Evolutionary conservation across 1,140 invertebrate species (phyloP), one percentile per base, ranked within the genome.

Genomic region (Vanessa atalanta): DNA sequence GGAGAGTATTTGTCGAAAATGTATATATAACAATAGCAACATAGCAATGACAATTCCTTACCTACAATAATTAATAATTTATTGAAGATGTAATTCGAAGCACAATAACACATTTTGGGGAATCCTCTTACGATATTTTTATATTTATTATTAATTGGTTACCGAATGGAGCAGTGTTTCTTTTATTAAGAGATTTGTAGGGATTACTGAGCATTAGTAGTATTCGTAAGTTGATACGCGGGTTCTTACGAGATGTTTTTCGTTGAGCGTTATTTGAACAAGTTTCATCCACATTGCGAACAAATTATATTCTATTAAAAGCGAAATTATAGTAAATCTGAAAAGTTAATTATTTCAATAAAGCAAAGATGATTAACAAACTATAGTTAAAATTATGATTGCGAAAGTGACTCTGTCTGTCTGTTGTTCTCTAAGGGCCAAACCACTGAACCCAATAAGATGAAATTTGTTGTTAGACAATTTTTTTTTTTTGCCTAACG

Each of bases 171-270:
- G 26, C 48, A 55, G 16, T 68, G 50, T 68, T 68, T 47, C 53
- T 47, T 68, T 57, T 68, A 47, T 47, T 57, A 68, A 47, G 37
- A 55, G 53, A 60, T 55, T 67, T 50, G 37, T n/a, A 11, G 37
- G 66, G 66, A 68, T 68, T 68, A 68, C 51, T 60, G 5, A 16
- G 66, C 20, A 55, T 57, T 68, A 68, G 57, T 15, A 68, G 66
- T 55, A 51, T 68, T 68, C 47, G 66, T 68, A 68, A 37, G 16
- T 68, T 26, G 23, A 57, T 23, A 16, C 50, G n/a, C 3, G 20
- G 53, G 53, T 23, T 16, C 53, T 57, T 57, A 57, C 16, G 20
- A 23, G 53, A 57, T 1, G 1, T 26, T 57, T 23, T 16, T 23
- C 23, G 16, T 1, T 57, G 53, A 55, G 53, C 9, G 20, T 23